phyloP scores from a whole-genome alignment of 2,797 vertebrate genomes.

The Paramormyrops hopkinsi region DNA sequence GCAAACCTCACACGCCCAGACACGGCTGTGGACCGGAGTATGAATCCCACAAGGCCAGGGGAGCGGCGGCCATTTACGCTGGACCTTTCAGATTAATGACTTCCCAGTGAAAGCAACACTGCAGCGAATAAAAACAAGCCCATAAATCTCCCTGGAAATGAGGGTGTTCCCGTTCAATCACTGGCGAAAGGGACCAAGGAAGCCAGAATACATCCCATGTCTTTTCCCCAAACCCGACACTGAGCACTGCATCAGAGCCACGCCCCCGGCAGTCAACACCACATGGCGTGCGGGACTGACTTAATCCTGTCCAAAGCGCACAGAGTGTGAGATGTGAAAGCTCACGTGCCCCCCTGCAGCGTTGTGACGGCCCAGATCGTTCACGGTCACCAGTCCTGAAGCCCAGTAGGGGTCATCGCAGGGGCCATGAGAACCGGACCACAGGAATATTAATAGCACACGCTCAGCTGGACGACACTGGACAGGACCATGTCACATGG shows the following conservation, averaged over 20 bases:
- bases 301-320: neutral
- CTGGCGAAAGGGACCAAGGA: neutral
- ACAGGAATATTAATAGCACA: slow-evolving; percentile 58
- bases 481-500: slow-evolving; percentile 38
- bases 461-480: slow-evolving; percentile 31
- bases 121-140: neutral
- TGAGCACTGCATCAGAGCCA: neutral
- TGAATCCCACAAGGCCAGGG: neutral
- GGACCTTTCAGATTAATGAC: neutral
- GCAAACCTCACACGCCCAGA: neutral
- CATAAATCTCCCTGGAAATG: neutral
- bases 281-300: neutral
- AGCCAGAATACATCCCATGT: neutral
- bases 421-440: slow-evolving; percentile 64
- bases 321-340: neutral
- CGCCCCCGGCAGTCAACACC: neutral
- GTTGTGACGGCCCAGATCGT: slow-evolving; percentile 19
- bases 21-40: neutral
- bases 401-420: slow-evolving; percentile 19
- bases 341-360: slow-evolving; percentile 6
- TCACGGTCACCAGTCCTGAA: slow-evolving; percentile 29
- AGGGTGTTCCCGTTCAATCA: neutral
- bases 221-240: neutral
- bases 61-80: neutral
- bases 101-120: neutral